Base-by-base conservation (phyloP, 2,888 invertebrate species). In the Frankliniella fusca region DNA sequence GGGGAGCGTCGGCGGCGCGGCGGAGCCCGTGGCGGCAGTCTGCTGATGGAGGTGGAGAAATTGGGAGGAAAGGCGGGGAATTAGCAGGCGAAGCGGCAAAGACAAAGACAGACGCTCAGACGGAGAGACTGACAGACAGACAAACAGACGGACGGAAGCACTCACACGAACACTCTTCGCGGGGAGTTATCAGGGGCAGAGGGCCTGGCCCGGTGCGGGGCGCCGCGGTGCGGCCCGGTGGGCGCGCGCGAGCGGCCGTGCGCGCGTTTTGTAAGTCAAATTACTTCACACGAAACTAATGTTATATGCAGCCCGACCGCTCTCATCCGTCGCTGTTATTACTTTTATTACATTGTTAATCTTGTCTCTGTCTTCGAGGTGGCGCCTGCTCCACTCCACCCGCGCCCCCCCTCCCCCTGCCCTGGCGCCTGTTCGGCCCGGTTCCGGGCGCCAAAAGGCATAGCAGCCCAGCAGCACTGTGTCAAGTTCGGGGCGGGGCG, bases 231-330 rank as follows among this genome's bases (percentile, higher is more conserved):
- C 38, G 38, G 38, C 2, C 38, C 38, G 38, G 38, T 38, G 38
- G 38, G 38, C 38, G 38, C 18, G 54, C 54, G 54, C 54, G 54
- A 38, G 38, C 54, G 15, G 15, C 54, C 15, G 18, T 54, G 54
- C 15, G 18, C 15, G 54, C 38, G 38, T 61, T 70, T 76, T 76
- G 70, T 76, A 27, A 76, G 70, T 76, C 70, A 76, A 76, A 76
- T 76, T 23, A 27, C 10, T 76, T 27, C 70, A 12, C 70, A 76
- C 27, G 70, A 61, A 61, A n/a, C 61, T 23, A 11, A n/a, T 23
- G 70, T 12, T 27, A 27, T 12, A 54, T 54, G 15, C 54, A 54
- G 54, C 20, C 54, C 18, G 38, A 5, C 38, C 38, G 38, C 38
- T 38, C 38, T 38, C 38, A 5, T 38, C 38, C 38, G 38, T 38